A percentile compares a stretch with the other conserved stretches of the same genome.
Conservation (phyloP, 2,113 vertebrate genomes). For the Daboia siamensis region DNA sequence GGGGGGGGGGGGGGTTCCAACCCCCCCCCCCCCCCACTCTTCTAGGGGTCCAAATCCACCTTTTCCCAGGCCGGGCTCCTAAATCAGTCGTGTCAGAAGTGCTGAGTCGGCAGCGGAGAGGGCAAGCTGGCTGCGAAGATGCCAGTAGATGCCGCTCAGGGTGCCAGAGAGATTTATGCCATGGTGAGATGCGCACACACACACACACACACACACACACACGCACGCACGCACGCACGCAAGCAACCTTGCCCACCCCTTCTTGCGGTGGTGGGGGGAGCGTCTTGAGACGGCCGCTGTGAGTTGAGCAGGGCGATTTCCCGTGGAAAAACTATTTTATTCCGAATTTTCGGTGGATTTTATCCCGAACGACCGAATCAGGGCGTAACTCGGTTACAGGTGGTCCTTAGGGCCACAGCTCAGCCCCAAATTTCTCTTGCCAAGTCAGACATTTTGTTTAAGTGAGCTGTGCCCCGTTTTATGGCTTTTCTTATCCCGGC, state of each 20-base stretch:
- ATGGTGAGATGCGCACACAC: accelerated
- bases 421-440: no score
- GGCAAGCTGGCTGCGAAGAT: neutral
- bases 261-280: neutral
- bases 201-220: no score
- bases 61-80: neutral
- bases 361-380: no score
- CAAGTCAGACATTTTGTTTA: no score
- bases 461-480: no score
- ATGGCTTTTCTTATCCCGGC: no score
- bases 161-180: neutral
- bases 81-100: neutral
- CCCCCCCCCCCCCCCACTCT: accelerated
- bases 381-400: no score
- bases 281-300: neutral
- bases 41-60: neutral
- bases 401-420: no score
- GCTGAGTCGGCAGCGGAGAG: neutral
- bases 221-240: no score
- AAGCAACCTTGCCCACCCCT: no score
- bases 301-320: neutral
- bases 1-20: accelerated
- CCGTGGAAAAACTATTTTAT: neutral
- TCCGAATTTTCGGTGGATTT: no score
- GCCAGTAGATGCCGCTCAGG: neutral